Evolutionary conservation across 2,888 invertebrate species (phyloP), one percentile per base, ranked within the genome.

Genomic region (Eudemis profundana): DNA sequence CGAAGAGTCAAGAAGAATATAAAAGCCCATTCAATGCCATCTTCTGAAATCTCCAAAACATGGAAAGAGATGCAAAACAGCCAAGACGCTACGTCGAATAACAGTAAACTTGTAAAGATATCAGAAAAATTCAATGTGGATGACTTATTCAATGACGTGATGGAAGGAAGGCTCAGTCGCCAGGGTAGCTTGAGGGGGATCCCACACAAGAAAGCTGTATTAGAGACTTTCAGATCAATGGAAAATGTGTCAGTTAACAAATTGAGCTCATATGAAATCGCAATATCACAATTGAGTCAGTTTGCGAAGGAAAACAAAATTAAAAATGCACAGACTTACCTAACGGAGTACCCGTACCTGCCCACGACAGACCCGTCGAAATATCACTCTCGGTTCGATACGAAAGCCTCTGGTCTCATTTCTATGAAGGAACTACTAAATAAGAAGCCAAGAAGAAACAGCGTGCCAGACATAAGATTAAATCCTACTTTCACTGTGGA

Each of bases 51-150:
- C 71, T 83, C 87, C 0, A 88, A 89, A 69, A 81, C 81, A 65
- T 90, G 87, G 89, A 82, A 77, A 49, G 81, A 90, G 71, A 73
- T 90, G 69, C 84, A 89, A 69, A 83, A 83, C 54, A 78, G 73
- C 51, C 76, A 83, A 27, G 78, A 78, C 36, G 63, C 67, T 3
- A 66, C 72, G 14, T 68, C 68, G 3, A 72, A 69, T 63, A 72
- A 76, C 8, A 78, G 78, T 5, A 90, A 86, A 77, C 78, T 90
- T 7, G 83, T 89, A 1, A 93, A 91, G 71, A 91, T 93, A 73
- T 92, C 93, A 1, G 93, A 93, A 70, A 92, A 93, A 70, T 93
- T 93, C 69, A 86, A 91, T 42, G 89, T 93, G 0, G 92, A 93
- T 12, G 93, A 93, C 71, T 81, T 93, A 51, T 93, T 90, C 68